A percentile compares a stretch with the other conserved stretches of the same genome.
These are phyloP conservation scores for Oryzias sinensis DNA, from an alignment of 2,797 vertebrate genomes.

Conservation along the genomic window DNA sequence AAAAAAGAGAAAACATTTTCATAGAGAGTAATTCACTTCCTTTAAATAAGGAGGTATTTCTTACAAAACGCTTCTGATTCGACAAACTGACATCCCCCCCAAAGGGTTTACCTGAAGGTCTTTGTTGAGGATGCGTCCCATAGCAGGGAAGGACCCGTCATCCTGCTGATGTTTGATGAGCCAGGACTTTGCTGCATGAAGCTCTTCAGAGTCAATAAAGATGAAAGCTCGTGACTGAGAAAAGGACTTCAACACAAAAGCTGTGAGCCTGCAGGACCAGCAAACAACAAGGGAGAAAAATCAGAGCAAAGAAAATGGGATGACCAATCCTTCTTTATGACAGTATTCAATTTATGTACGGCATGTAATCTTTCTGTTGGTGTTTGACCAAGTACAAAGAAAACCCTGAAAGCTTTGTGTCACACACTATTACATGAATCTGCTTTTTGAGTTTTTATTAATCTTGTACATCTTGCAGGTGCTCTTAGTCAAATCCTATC, in stretches of 20 bases:
- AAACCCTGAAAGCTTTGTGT: neutral
- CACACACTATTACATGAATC: neutral
- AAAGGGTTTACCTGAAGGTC: slow-evolving; percentile 86
- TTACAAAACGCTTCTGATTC: neutral
- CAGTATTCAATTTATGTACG: too few relatives aligned
- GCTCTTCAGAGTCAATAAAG: slow-evolving; percentile 89
- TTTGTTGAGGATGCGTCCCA: slow-evolving; percentile 93
- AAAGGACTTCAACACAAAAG: slow-evolving; percentile 94
- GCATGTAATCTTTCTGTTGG: too few relatives aligned
- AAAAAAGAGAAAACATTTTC: too few relatives aligned
- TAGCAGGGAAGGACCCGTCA: slow-evolving; percentile 89
- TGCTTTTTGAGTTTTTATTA: too few relatives aligned
- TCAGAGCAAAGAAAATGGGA: slow-evolving; percentile 4
- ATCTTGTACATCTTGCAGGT: too few relatives aligned
- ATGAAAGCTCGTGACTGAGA: slow-evolving; percentile 92
- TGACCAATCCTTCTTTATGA: neutral
- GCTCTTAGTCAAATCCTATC: too few relatives aligned
- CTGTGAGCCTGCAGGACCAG: slow-evolving; percentile 83
- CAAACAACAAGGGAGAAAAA: slow-evolving; percentile 6
- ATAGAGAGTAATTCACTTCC: too few relatives aligned
- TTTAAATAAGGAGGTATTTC: too few relatives aligned
- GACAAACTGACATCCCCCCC: neutral
- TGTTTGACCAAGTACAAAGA: too few relatives aligned
- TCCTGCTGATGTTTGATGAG: slow-evolving; percentile 87
- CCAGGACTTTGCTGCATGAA: slow-evolving; percentile 87